Evolutionary conservation across 2,113 vertebrate genomes (phyloP).

Genomic region (Carassius carassius): DNA sequence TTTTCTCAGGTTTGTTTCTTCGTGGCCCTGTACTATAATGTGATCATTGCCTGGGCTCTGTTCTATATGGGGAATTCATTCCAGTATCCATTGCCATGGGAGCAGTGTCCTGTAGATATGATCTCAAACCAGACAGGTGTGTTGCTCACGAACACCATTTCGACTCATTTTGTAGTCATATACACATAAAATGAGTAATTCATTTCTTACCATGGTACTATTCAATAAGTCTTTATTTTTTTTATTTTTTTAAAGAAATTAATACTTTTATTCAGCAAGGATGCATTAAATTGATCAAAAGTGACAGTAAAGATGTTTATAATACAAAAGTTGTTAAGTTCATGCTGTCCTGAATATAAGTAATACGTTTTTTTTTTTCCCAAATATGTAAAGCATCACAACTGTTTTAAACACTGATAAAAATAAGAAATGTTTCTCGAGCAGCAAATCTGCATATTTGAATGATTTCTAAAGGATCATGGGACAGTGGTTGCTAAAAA

Average conservation of each 20-base stretch:
- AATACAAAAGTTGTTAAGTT: background rate
- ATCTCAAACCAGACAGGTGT: conserved; percentile 72
- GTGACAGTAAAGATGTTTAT: background rate
- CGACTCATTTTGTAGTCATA: background rate
- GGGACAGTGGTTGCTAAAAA: background rate
- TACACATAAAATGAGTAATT: background rate
- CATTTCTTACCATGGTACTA: background rate
- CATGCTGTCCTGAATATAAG: background rate
- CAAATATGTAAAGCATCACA: background rate
- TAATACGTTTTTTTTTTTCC: background rate
- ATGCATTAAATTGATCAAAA: background rate
- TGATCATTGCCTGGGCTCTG: conserved; percentile 81
- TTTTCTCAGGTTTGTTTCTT: conserved; percentile 78
- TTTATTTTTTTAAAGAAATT: background rate
- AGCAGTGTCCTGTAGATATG: conserved; percentile 74
- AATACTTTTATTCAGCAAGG: background rate
- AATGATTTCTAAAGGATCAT: background rate
- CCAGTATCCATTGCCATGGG: conserved; percentile 80
- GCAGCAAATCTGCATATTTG: background rate
- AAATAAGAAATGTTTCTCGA: background rate
- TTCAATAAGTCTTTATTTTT: background rate
- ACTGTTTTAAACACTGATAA: background rate
- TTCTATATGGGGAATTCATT: conserved; percentile 83
- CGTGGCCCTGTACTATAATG: conserved; percentile 78
- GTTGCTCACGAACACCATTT: background rate